These are phyloP conservation scores for Grammomys surdaster DNA, from an alignment of 2,113 vertebrate species.

Conservation along the genomic window DNA sequence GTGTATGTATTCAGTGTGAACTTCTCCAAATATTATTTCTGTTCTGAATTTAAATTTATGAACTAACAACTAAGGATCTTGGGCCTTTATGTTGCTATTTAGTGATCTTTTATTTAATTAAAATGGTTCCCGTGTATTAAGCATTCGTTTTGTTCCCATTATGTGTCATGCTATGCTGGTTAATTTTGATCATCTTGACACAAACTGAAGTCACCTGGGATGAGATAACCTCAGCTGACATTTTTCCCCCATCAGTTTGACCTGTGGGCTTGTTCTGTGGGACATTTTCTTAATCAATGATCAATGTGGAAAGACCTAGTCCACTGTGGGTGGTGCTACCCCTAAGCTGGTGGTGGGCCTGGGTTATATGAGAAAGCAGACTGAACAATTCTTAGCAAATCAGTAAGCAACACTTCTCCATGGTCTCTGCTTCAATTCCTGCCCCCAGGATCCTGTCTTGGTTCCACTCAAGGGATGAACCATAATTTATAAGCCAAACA, in stretches of 20 bases:
- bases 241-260: neutral
- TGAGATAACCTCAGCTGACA: neutral
- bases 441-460: too few species aligned
- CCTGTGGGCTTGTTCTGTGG: too few species aligned
- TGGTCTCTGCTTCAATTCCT: neutral
- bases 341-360: neutral
- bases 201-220: neutral
- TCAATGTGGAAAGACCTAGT: neutral
- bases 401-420: neutral
- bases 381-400: neutral
- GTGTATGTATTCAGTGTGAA: neutral
- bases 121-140: conserved; percentile 8
- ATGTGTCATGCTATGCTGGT: neutral
- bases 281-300: neutral
- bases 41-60: conserved; percentile 23
- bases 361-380: neutral
- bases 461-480: neutral
- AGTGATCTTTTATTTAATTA: conserved; percentile 32
- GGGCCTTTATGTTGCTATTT: neutral
- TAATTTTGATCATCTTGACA: neutral
- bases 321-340: neutral
- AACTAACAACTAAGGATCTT: conserved; percentile 22
- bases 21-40: neutral
- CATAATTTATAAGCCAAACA: neutral
- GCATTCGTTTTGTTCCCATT: neutral